Conservation (phyloP, 2,113 vertebrate genomes). For the Pluvianellus socialis region DNA sequence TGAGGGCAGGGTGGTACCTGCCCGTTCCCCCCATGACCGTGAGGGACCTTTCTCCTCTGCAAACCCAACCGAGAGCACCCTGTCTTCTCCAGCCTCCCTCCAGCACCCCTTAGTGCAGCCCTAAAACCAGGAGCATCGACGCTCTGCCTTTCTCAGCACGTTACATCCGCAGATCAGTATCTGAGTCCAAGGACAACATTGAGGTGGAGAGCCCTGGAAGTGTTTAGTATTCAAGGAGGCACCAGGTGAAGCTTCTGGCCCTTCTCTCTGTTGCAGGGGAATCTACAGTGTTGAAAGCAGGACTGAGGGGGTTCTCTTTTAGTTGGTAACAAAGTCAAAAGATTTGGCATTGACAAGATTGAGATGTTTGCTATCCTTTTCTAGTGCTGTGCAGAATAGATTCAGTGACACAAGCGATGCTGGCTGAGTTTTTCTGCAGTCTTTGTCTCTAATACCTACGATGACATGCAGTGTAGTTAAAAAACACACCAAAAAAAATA, state of each 20-base stretch:
- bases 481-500: background rate
- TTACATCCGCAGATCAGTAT: accelerated
- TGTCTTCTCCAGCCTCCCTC: background rate
- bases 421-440: background rate
- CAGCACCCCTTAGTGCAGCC: background rate
- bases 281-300: background rate
- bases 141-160: background rate
- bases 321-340: background rate
- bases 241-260: background rate
- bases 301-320: background rate
- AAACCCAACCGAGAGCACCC: accelerated
- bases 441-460: background rate
- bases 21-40: accelerated
- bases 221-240: background rate
- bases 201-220: accelerated
- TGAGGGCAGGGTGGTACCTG: background rate
- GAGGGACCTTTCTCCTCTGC: background rate
- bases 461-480: background rate
- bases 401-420: background rate
- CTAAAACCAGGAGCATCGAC: background rate
- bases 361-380: background rate
- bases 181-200: background rate
- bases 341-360: background rate
- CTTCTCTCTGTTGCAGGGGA: background rate
- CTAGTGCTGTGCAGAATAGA: background rate